A percentile compares a stretch with the other conserved stretches of the same genome.
phyloP scores from a whole-genome alignment of 2,113 vertebrate species.

The Oceanites oceanicus region DNA sequence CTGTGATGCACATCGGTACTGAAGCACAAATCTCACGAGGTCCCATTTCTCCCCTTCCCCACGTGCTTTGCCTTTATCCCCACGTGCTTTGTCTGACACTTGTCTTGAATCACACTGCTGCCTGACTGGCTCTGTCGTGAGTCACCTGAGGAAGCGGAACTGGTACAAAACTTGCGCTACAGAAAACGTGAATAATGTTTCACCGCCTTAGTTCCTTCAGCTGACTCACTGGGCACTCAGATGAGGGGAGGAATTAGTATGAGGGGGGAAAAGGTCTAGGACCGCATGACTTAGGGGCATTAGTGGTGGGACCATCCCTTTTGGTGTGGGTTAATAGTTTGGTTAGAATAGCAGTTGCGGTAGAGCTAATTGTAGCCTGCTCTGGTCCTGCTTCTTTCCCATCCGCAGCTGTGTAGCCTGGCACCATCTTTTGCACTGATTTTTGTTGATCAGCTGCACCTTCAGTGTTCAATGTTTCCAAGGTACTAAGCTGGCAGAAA shows the following conservation, averaged over 20 bases:
- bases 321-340: neutral
- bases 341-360: neutral
- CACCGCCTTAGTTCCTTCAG: neutral
- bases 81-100: neutral
- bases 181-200: neutral
- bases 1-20: neutral
- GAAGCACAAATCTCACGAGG: neutral
- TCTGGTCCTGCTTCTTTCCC: neutral
- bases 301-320: neutral
- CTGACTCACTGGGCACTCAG: neutral
- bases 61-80: neutral
- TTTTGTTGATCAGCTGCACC: neutral
- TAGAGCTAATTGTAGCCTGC: neutral
- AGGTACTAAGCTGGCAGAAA: neutral
- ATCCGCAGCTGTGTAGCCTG: neutral
- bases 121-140: neutral
- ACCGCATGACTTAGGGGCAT: fast-evolving
- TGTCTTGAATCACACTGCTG: neutral
- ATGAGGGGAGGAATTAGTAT: neutral
- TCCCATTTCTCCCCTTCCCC: neutral
- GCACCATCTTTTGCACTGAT: neutral
- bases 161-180: neutral
- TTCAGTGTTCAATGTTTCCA: neutral
- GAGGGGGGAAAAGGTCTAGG: neutral
- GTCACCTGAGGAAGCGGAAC: neutral